Percentiles rank a stretch among this genome's conserved stretches.
Conservation (phyloP, 2,888 invertebrate genomes). For the Octodonta nipae region DNA sequence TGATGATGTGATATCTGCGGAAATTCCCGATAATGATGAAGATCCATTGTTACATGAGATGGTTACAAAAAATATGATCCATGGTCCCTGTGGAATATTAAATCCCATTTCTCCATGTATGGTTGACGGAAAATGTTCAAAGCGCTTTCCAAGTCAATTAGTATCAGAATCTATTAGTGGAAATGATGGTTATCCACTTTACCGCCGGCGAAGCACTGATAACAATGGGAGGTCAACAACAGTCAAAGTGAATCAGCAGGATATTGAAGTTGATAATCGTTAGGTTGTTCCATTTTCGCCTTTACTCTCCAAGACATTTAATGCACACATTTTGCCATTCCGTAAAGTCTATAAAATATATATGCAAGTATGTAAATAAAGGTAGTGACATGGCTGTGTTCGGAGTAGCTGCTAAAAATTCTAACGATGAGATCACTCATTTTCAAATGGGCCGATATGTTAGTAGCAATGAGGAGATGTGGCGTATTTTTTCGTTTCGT, state of each 20-base stretch:
- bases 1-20: not conserved
- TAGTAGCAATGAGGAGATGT: constrained; percentile 22
- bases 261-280: constrained; percentile 2
- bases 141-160: constrained; percentile 17
- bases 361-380: constrained; percentile 22
- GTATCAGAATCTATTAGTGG: not conserved
- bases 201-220: constrained; percentile 1
- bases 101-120: too few relatives aligned
- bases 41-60: constrained; percentile 4
- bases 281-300: not conserved
- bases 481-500: constrained; percentile 13
- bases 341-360: too few relatives aligned
- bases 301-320: too few relatives aligned
- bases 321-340: too few relatives aligned
- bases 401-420: not conserved
- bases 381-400: constrained; percentile 27
- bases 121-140: constrained; percentile 25
- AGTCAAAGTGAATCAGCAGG: constrained; percentile 2
- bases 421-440: not conserved
- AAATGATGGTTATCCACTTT: constrained; percentile 2
- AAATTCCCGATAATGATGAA: constrained; percentile 1
- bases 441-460: constrained; percentile 16
- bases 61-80: constrained; percentile 24
- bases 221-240: not conserved
- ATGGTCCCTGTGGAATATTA: constrained; percentile 30